Base-by-base conservation (phyloP, 2,113 vertebrate genomes). In the Misgurnus anguillicaudatus region DNA sequence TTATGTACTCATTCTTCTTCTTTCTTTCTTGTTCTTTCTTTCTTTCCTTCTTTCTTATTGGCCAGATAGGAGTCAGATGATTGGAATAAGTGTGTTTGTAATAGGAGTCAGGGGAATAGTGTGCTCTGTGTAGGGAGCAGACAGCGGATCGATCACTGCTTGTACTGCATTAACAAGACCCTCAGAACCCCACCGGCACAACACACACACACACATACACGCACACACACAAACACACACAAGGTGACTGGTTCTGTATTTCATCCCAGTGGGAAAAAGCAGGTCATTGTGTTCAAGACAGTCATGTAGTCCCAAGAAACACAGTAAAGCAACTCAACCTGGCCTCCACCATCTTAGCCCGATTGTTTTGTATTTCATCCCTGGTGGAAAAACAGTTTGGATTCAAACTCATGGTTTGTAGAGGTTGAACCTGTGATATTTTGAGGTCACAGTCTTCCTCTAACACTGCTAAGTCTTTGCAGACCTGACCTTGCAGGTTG, bases 51-150 rank as follows among this genome's bases (percentile, higher is more conserved):
- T 45, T 31, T 58, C 55, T 68, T 3, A 14, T 76, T 63, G 11
- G 8, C 21, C 65, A 13, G 14, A 71, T 79, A 62, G 9, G 55
- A 58, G 67, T 78, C 77, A 69, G 84, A 64, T 80, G 82, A 82
- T 70, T 64, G 78, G 75, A 86, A 84, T 87, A 86, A 89, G 88
- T 84, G 80, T 80, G 77, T 86, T 88, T 83, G 87, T 85, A 85
- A 85, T 80, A 78, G 77, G 77, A 87, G 80, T 78, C 87, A 5
- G 57, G 81, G 69, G 41, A 80, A 80, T 82, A 79, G 84, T 77
- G 60, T 73, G 64, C 39, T 62, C 38, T 82, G 73, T 78, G 84
- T 78, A 41, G 65, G 78, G 78, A 70, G 77, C 62, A 53, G 86
- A 73, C 69, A 77, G 79, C 67, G 55, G 83, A 89, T 92, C 87